Evolutionary conservation across 2,888 invertebrate species (phyloP).

Genomic region (Catonia carolina): DNA sequence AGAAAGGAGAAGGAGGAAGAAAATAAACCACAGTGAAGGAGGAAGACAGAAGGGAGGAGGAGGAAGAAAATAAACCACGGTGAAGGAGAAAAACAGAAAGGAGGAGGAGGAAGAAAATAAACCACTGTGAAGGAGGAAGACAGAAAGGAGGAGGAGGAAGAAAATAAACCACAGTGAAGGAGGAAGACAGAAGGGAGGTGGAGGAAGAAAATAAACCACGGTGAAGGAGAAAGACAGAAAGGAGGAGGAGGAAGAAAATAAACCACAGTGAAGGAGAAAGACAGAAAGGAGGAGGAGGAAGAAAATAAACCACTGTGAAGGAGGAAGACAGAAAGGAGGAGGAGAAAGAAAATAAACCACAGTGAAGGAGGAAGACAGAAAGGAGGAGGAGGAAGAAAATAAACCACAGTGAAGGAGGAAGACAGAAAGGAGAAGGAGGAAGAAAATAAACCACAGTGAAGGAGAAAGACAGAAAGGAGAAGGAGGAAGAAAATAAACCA

Average conservation of each 20-base stretch:
- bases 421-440: neutral
- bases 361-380: neutral
- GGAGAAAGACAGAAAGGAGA: neutral
- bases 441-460: too few species aligned
- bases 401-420: neutral
- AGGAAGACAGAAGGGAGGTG: neutral
- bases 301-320: too few species aligned
- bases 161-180: neutral
- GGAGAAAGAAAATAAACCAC: too few species aligned
- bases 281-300: neutral
- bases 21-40: too few species aligned
- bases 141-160: too few species aligned
- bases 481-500: too few species aligned
- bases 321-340: too few species aligned
- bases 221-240: neutral
- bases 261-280: neutral
- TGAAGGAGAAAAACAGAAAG: slow-evolving; percentile 1
- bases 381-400: neutral
- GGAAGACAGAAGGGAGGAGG: too few species aligned
- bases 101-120: too few species aligned
- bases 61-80: too few species aligned
- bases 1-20: neutral
- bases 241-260: too few species aligned
- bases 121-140: too few species aligned
- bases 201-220: neutral